These are phyloP conservation scores for Glareola pratincola DNA, from an alignment of 2,113 vertebrate genomes.

Conservation along the genomic window DNA sequence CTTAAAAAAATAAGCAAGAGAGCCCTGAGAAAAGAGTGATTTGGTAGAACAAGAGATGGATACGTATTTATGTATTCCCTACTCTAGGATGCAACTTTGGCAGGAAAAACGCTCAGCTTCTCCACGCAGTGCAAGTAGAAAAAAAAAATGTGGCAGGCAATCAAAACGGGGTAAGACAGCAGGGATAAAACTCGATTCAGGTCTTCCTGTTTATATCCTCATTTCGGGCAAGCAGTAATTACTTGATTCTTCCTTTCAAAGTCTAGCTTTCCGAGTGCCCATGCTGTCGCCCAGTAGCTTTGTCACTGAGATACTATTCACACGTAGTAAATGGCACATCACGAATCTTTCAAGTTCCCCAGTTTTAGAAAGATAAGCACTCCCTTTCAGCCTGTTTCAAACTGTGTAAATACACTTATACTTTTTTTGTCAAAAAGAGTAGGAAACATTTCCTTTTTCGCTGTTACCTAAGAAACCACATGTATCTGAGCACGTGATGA, in stretches of 20 bases:
- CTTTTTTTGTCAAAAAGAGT: neutral
- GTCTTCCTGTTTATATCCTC: neutral
- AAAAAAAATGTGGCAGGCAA: neutral
- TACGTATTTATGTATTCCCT: neutral
- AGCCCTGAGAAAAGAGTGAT: neutral
- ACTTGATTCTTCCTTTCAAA: neutral
- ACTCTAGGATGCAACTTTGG: neutral
- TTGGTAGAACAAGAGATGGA: neutral
- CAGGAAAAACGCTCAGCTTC: neutral
- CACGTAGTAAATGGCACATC: neutral
- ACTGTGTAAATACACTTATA: neutral
- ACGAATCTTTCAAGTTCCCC: neutral
- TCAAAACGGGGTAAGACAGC: neutral
- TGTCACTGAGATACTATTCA: neutral
- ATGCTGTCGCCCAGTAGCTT: neutral
- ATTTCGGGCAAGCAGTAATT: neutral
- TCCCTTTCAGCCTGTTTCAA: neutral
- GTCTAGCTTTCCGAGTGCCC: neutral
- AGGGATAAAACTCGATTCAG: neutral
- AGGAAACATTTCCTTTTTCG: neutral
- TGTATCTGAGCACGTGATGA: accelerated
- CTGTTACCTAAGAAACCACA: neutral
- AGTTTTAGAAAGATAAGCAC: neutral
- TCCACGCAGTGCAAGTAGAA: neutral
- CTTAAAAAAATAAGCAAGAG: neutral